These are phyloP conservation scores for Aurelia sp. DNA, from an alignment of 30 jellyfish, hydroid and myxozoan genomes.

Conservation along the genomic window DNA sequence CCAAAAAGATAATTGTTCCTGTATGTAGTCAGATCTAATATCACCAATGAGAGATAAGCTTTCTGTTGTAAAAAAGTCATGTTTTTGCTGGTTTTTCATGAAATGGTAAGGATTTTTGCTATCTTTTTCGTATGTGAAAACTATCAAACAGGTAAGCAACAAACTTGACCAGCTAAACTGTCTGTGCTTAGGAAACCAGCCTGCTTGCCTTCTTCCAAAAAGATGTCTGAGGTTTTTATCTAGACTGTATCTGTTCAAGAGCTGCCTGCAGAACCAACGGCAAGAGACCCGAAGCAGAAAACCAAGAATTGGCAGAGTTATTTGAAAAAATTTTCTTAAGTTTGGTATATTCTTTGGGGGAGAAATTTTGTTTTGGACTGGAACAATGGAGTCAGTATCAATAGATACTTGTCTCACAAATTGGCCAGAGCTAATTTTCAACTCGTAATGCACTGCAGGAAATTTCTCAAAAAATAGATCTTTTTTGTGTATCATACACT, in stretches of 20 bases:
- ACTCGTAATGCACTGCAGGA: too few relatives aligned
- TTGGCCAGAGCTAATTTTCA: background rate
- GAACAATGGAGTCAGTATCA: constrained; percentile 15
- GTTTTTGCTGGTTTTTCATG: constrained; percentile 30
- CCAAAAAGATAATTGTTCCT: constrained; percentile 16
- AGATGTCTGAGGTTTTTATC: background rate
- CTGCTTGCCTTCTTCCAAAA: background rate
- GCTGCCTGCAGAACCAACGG: constrained; percentile 24
- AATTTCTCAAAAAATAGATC: too few relatives aligned
- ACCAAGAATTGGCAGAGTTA: background rate
- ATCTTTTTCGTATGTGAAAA: background rate
- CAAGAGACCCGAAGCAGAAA: constrained; percentile 23
- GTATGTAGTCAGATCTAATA: constrained; percentile 34
- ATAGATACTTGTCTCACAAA: constrained; percentile 15
- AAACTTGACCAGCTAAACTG: constrained; percentile 27
- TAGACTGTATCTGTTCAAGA: constrained; percentile 13
- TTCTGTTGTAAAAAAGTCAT: constrained; percentile 18
- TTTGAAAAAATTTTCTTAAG: background rate
- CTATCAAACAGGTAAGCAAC: background rate
- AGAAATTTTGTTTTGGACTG: constrained; percentile 12
- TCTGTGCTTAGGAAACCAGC: constrained; percentile 21
- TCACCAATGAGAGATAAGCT: constrained; percentile 29
- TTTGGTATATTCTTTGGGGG: constrained; percentile 12
- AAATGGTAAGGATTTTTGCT: constrained; percentile 1
- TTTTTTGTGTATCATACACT: too few relatives aligned